phyloP scores from a whole-genome alignment of 2,113 vertebrate genomes.

The Chinchilla lanigera region DNA sequence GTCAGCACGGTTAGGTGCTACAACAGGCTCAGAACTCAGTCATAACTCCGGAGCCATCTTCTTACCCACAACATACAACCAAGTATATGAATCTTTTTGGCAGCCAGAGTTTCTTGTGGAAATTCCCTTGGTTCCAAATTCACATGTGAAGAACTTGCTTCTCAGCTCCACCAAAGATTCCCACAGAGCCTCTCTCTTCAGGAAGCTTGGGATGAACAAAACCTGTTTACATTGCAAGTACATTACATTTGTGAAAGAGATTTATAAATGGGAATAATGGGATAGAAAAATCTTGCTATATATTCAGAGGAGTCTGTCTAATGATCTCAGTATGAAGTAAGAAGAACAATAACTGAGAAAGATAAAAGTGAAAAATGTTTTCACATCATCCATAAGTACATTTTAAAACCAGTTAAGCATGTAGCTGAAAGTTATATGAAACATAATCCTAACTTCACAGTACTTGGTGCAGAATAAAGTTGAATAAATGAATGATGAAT shows the following conservation, averaged over 20 bases:
- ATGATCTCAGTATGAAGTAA: background rate
- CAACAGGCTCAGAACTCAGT: background rate
- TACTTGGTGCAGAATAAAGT: background rate
- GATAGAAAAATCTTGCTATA: constrained; percentile 12
- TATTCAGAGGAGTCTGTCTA: background rate
- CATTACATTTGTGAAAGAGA: constrained; percentile 24
- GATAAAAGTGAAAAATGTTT: constrained; percentile 30
- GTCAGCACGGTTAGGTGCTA: background rate
- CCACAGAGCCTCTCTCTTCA: background rate
- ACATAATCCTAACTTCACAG: background rate
- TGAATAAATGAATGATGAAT: background rate
- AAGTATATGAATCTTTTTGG: background rate
- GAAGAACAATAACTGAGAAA: constrained; percentile 31
- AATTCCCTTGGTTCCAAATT: background rate
- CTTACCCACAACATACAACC: background rate
- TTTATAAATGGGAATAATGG: background rate
- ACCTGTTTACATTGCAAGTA: background rate
- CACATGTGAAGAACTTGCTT: background rate
- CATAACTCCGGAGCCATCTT: background rate
- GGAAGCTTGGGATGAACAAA: background rate
- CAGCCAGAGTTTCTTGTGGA: background rate
- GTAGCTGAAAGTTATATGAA: background rate
- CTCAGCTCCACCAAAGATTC: background rate
- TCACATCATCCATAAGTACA: background rate
- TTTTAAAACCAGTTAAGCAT: constrained; percentile 9